phyloP scores from a whole-genome alignment of 1,140 invertebrate species.

The Drosophila chauvacae region DNA sequence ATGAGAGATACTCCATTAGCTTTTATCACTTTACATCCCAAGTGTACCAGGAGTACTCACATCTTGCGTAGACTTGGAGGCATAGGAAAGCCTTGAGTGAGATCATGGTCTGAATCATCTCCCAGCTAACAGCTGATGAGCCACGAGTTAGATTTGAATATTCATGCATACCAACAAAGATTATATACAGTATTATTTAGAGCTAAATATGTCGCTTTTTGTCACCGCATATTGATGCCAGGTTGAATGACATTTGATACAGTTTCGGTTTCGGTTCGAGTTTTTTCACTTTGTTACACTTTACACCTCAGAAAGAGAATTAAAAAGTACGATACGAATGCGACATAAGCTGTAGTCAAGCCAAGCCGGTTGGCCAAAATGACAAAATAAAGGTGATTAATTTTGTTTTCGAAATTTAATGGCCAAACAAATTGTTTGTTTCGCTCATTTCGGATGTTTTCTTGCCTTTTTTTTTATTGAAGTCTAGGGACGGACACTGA shows the following conservation, averaged over 20 bases:
- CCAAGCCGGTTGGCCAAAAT: conserved; percentile 25
- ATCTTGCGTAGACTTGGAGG: neutral
- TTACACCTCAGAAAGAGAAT: conserved; percentile 24
- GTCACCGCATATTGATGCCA: conserved; percentile 26
- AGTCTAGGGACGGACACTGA: neutral
- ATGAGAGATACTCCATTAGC: no score
- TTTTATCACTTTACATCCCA: neutral
- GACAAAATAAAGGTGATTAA: conserved; percentile 11
- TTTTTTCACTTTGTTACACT: conserved; percentile 41
- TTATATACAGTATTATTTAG: conserved; percentile 5
- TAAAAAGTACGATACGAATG: neutral
- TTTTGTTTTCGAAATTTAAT: conserved; percentile 13
- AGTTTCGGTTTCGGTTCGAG: conserved; percentile 60
- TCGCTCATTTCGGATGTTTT: neutral
- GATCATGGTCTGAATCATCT: neutral
- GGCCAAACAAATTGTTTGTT: conserved; percentile 35
- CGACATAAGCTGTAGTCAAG: neutral
- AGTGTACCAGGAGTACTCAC: neutral
- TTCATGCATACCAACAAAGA: neutral
- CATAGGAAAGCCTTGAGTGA: neutral
- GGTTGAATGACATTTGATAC: conserved; percentile 75
- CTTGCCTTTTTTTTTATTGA: neutral
- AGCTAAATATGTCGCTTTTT: conserved; percentile 17
- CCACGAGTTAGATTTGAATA: conserved; percentile 9
- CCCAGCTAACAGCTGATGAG: neutral